Base-by-base conservation (phyloP, 1,140 invertebrate species). In the Apocrypta bakeri region DNA sequence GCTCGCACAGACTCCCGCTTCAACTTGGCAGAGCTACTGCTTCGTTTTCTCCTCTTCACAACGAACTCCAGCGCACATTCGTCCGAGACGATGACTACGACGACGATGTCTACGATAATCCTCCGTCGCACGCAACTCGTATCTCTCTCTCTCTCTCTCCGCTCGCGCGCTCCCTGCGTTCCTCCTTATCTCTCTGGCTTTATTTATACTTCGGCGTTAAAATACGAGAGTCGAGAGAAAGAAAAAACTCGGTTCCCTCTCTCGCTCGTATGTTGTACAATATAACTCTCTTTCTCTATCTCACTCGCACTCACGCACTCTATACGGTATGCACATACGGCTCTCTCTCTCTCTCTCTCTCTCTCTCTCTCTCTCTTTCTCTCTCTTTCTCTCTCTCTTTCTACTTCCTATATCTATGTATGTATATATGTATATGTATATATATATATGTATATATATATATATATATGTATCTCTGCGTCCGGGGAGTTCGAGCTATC, bases 241-340 rank as follows among this genome's bases (percentile, higher is more conserved):
- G 27, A 66, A 66, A 29, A 66, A 66, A 66, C 63, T 66, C 63
- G 68, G 76, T 63, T 76, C 84, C 42, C 75, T 72, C 40, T 31
- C 42, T 27, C 24, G 42, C 72, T 25, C 24, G 25, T 12, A 27
- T 24, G 37, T 24, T 42, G n/a, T 42, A 37, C 24, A 24, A 24
- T 27, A 25, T 66, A 66, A 2, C 3, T 66, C 25, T 25, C 42
- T 24, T 14, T 25, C 72, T 56, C 42, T 12, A 24, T 25, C 75
- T 29, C 33, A 42, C 75, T 66, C 27, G 24, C 11, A 6, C 64
- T 42, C 64, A 78, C 76, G 37, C 64, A 78, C 76, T 29, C 64
- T 68, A 0, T 9, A 17, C 14, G 24, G 25, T 40, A 40, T 42
- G 42, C 21, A 68, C 42, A 66, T 66, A 66, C 27, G 27, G 2